Evolutionary conservation across 2,797 vertebrate genomes (phyloP).

Genomic region (Sebastes oblongus): DNA sequence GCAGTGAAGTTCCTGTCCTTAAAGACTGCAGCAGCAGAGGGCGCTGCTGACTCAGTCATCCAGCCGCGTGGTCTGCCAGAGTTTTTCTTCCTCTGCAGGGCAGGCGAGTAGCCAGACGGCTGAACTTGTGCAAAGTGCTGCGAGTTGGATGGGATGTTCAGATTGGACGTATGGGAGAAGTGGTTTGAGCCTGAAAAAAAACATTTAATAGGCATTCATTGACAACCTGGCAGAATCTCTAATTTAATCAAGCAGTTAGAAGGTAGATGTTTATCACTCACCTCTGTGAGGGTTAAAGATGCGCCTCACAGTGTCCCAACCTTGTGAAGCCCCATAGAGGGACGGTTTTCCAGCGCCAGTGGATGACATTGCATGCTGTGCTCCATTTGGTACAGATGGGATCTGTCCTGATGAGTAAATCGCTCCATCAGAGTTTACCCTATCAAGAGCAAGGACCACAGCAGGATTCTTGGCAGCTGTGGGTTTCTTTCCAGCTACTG

Average conservation of each 20-base stretch:
- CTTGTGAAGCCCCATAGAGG: slow-evolving; percentile 42
- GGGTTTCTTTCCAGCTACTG: slow-evolving; percentile 77
- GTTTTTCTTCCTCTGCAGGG: slow-evolving; percentile 79
- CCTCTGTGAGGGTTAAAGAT: slow-evolving; percentile 83
- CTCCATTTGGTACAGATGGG: slow-evolving; percentile 70
- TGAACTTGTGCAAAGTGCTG: slow-evolving; percentile 78
- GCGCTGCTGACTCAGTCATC: slow-evolving; percentile 80
- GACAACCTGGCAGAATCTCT: not conserved
- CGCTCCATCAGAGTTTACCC: slow-evolving; percentile 78
- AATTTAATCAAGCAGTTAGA: not conserved
- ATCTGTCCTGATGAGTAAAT: slow-evolving; percentile 76
- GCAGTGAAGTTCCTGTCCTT: slow-evolving; percentile 81
- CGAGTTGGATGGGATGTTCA: slow-evolving; percentile 77
- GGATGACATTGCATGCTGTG: slow-evolving; percentile 82
- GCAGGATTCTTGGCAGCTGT: slow-evolving; percentile 75
- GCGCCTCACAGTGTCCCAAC: slow-evolving; percentile 84
- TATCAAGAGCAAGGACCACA: slow-evolving; percentile 88
- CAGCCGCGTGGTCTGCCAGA: slow-evolving; percentile 66
- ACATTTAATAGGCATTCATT: not conserved
- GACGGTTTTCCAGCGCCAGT: slow-evolving; percentile 70
- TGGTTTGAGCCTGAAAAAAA: slow-evolving; percentile 72
- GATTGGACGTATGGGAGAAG: slow-evolving; percentile 73
- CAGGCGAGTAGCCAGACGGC: slow-evolving; percentile 69
- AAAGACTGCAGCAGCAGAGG: slow-evolving; percentile 83
- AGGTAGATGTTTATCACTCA: slow-evolving; percentile 27